Percentiles rank a stretch among this genome's conserved stretches.
Evolutionary conservation across 2,888 invertebrate genomes (phyloP).

Genomic region (Platycheirus rosarum): DNA sequence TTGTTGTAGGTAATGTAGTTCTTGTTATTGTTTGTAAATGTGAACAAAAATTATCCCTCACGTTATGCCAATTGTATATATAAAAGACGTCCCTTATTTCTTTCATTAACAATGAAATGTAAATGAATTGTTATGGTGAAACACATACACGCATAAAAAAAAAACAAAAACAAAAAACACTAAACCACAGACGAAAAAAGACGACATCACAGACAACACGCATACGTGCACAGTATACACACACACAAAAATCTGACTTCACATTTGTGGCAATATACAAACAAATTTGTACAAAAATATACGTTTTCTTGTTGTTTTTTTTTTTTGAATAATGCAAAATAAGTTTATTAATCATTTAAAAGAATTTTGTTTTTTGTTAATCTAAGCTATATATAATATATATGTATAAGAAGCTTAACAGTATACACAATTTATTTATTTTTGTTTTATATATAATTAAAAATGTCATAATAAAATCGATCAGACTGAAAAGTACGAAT

Average conservation of each 20-base stretch:
- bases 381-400: constrained; percentile 65
- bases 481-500: constrained; percentile 73
- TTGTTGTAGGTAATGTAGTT: constrained; percentile 13
- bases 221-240: constrained; percentile 50
- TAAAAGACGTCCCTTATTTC: constrained; percentile 56
- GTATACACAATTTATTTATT: constrained; percentile 58
- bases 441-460: constrained; percentile 57
- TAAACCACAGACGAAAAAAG: constrained; percentile 10
- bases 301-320: constrained; percentile 61
- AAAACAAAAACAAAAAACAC: constrained; percentile 18
- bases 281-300: constrained; percentile 69
- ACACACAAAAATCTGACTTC: constrained; percentile 64
- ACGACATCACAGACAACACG: constrained; percentile 48
- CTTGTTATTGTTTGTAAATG: constrained; percentile 34
- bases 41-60: constrained; percentile 65
- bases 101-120: constrained; percentile 71
- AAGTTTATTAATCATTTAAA: constrained; percentile 74
- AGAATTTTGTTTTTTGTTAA: constrained; percentile 66
- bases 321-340: constrained; percentile 73
- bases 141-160: constrained; percentile 50
- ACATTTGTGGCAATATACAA: constrained; percentile 69
- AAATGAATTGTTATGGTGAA: constrained; percentile 62
- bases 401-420: constrained; percentile 74
- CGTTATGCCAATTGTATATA: constrained; percentile 63
- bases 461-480: constrained; percentile 64